These are phyloP conservation scores for Lagorchestes hirsutus DNA, from an alignment of 2,797 vertebrate species.

Conservation along the genomic window DNA sequence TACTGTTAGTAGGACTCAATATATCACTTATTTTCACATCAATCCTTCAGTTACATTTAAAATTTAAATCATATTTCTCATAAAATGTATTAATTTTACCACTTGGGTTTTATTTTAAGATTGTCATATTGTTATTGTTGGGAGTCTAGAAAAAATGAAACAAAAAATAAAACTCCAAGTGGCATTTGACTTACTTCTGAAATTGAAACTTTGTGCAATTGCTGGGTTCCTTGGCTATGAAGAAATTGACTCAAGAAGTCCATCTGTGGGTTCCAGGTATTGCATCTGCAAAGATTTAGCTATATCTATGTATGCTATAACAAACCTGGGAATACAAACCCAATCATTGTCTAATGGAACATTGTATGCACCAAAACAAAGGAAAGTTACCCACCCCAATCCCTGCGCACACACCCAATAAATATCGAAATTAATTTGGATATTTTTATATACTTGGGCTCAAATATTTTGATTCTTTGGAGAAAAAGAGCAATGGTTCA, in stretches of 20 bases:
- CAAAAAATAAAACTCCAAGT: neutral
- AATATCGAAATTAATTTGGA: slow-evolving; percentile 78
- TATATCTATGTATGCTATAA: slow-evolving; percentile 59
- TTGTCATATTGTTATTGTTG: neutral
- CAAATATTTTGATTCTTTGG: slow-evolving; percentile 61
- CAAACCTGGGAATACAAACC: slow-evolving; percentile 62
- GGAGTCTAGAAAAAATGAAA: slow-evolving; percentile 12
- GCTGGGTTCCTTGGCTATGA: slow-evolving; percentile 59
- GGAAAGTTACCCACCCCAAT: slow-evolving; percentile 74
- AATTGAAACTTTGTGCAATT: slow-evolving; percentile 45
- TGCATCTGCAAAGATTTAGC: slow-evolving; percentile 65
- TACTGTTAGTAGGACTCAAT: neutral
- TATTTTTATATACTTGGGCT: slow-evolving; percentile 58
- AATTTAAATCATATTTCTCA: neutral
- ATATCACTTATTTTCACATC: neutral
- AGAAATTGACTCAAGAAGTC: slow-evolving; percentile 56
- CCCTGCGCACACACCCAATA: neutral
- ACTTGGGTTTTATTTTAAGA: neutral
- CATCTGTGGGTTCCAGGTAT: slow-evolving; percentile 40
- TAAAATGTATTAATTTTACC: neutral
- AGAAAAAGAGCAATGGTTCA: slow-evolving; percentile 51
- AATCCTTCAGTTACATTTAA: neutral
- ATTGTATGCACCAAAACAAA: slow-evolving; percentile 62
- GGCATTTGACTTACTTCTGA: slow-evolving; percentile 46
- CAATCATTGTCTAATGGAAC: slow-evolving; percentile 73